phyloP scores from a whole-genome alignment of 1,140 invertebrate species.

The Philaenus spumarius region DNA sequence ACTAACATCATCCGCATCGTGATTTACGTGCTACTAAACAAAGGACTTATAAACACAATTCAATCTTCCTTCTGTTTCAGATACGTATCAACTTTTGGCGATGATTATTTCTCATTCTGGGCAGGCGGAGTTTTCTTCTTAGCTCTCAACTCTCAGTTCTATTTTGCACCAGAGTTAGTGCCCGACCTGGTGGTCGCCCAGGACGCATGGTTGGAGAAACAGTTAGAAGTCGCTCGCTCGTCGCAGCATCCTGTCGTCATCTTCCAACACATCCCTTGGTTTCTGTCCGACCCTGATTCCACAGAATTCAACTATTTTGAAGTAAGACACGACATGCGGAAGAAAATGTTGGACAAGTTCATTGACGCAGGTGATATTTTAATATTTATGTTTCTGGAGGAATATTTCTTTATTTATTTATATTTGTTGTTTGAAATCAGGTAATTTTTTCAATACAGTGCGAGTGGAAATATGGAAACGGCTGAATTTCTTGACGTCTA shows the following conservation, averaged over 20 bases:
- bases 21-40: too few relatives aligned
- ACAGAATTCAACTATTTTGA: slow-evolving; percentile 41
- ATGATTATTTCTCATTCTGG: slow-evolving; percentile 51
- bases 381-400: too few relatives aligned
- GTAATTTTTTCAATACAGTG: too few relatives aligned
- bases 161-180: slow-evolving; percentile 34
- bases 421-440: too few relatives aligned
- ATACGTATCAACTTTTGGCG: slow-evolving; percentile 45
- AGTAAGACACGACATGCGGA: slow-evolving; percentile 36
- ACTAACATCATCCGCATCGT: too few relatives aligned
- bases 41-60: too few relatives aligned
- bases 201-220: slow-evolving; percentile 40
- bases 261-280: slow-evolving; percentile 52
- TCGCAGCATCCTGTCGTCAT: slow-evolving; percentile 32
- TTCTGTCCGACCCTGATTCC: slow-evolving; percentile 41
- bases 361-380: slow-evolving; percentile 35
- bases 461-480: too few relatives aligned
- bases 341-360: slow-evolving; percentile 42
- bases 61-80: slow-evolving; percentile 23
- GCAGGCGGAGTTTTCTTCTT: slow-evolving; percentile 47
- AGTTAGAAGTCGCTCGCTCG: slow-evolving; percentile 27
- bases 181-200: slow-evolving; percentile 39
- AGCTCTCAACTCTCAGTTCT: slow-evolving; percentile 49
- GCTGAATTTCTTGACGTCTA: too few relatives aligned
- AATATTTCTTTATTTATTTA: too few relatives aligned